Evolutionary conservation across 2,888 invertebrate genomes (phyloP).

Genomic region (Macrophya alboannulata): DNA sequence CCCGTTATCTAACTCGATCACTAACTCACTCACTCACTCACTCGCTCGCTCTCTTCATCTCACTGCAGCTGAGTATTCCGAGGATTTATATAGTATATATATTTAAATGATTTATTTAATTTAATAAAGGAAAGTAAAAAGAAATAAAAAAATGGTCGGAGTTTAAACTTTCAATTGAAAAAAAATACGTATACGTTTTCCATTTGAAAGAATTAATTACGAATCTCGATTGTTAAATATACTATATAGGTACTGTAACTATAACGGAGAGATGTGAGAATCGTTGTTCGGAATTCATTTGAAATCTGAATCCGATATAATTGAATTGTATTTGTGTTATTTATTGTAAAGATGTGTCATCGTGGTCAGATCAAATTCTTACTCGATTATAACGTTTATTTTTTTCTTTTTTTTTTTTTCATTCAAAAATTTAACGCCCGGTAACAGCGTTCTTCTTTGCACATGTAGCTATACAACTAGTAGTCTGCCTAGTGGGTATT

Average conservation of each 20-base stretch:
- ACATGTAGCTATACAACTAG: neutral
- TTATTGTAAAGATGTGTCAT: neutral
- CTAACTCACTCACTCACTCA: neutral
- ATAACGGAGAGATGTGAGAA: neutral
- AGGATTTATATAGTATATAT: slow-evolving; percentile 10
- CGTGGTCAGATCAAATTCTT: neutral
- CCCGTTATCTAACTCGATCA: no score
- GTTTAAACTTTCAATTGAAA: slow-evolving; percentile 28
- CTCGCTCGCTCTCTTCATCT: neutral
- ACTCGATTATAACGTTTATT: neutral
- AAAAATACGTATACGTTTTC: neutral
- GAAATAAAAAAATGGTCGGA: slow-evolving; percentile 32
- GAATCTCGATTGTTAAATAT: neutral
- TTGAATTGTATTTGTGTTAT: neutral
- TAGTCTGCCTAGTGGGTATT: slow-evolving; percentile 28
- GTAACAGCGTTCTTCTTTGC: neutral
- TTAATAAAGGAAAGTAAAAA: slow-evolving; percentile 9
- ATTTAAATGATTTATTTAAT: neutral
- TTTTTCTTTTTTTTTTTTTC: neutral
- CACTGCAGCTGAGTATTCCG: neutral
- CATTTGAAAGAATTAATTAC: slow-evolving; percentile 17
- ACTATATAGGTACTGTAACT: neutral
- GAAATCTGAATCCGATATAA: neutral
- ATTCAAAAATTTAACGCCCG: no score
- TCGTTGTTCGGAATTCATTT: neutral